Base-by-base conservation (phyloP, 2,888 invertebrate species). In the Yponomeuta malinellus region DNA sequence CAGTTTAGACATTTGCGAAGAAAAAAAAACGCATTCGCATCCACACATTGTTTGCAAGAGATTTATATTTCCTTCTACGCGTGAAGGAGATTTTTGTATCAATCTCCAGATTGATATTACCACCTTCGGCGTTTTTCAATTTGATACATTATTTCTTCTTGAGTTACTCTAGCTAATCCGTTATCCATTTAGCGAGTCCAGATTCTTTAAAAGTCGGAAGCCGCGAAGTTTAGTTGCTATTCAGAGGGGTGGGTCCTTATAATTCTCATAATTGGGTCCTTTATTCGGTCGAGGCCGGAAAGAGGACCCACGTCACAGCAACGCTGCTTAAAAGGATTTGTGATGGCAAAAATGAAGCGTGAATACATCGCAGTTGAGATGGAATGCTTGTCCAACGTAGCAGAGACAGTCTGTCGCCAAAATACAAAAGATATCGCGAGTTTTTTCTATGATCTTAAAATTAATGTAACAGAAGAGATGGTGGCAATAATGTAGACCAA, bases 191-290 rank as follows among this genome's bases (percentile, higher is more conserved):
- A 80, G 70, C 31, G 48, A 8, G 23, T n/a, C 10, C 73, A 72
- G 76, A 78, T 89, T 89, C 89, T 86, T 89, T 88, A 85, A 87
- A 88, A 86, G 84, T 88, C 88, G 89, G 90, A 89, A 91, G 91
- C 86, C 78, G 68, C 72, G 80, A 77, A 80, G 77, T 84, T 59
- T 59, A 80, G 79, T 82, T 79, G 80, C 81, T 79, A 82, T 84
- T 84, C 82, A 80, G 83, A 81, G 80, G 77, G 76, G 74, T 73
- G 76, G 76, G 80, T 77, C 78, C 77, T 78, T 79, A 82, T 84
- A 85, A 85, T 84, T 85, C 85, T 86, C 81, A 89, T 90, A 89
- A 91, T 91, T 90, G 90, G 85, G 80, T 84, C 82, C 77, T 87
- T 89, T 88, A 88, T 89, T 80, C 76, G 75, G 74, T 71, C 73